Evolutionary conservation across 2,113 vertebrate species (phyloP).

Genomic region (Dromaius novaehollandiae): DNA sequence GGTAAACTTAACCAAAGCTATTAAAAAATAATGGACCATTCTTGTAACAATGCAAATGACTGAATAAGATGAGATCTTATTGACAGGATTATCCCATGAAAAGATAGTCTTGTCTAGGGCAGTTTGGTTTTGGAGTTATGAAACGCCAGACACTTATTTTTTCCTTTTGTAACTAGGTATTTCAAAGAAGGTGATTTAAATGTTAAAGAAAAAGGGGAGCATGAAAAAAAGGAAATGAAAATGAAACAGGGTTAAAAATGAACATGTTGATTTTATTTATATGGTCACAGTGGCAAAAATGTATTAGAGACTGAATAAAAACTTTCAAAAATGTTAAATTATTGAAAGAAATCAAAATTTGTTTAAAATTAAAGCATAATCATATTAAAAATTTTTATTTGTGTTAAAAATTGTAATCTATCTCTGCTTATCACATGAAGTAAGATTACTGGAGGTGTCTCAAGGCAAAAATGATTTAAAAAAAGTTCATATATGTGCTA

Average conservation of each 20-base stretch:
- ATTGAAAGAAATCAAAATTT: background rate
- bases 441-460: background rate
- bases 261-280: background rate
- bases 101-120: background rate
- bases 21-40: no score
- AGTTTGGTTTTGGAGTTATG: background rate
- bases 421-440: background rate
- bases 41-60: background rate
- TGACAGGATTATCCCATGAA: background rate
- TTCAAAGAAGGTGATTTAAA: background rate
- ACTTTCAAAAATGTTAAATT: rapidly evolving
- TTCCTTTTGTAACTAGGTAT: background rate
- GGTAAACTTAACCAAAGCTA: background rate
- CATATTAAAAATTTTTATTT: background rate
- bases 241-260: background rate
- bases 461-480: background rate
- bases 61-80: background rate
- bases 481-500: background rate
- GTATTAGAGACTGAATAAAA: background rate
- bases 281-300: background rate
- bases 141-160: background rate
- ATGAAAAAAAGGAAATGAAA: background rate
- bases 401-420: background rate
- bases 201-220: background rate
- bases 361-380: background rate